Evolutionary conservation across 2,113 vertebrate genomes (phyloP), one percentile per base, ranked within the genome.

Genomic region (Axis porcinus): DNA sequence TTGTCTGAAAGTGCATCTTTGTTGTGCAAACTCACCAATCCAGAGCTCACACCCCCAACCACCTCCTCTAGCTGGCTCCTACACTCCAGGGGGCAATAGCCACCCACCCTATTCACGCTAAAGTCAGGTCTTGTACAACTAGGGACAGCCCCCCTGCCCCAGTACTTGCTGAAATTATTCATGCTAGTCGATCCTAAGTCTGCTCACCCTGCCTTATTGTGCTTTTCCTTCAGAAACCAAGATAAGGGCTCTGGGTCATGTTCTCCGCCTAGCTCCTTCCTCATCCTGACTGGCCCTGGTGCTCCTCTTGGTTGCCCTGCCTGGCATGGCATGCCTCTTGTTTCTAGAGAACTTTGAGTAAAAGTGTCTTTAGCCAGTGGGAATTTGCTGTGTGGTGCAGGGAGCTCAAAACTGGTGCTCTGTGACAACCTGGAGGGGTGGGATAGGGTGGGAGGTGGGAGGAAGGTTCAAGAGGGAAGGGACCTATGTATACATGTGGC

Each of bases 321-420:
- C 16, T 14, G 19, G 52, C 1, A 0, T 2, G 10, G 14, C 28
- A 3, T 0, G 28, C 16, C 21, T 93, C 23, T 30, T 23, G 2
- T 50, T 45, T 78, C 62, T 13, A 55, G 86, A 43, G 15, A 90
- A 45, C 36, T 60, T 13, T 0, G 3, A 58, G 28, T 21, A 17
- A 58, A 93, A 10, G 17, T 17, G 1, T 60, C 13, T 78, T 70
- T 13, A 70, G 19, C n/a, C 5, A 23, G 67, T 40, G 19, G 67
- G 67, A 70, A 40, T 40, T 40, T 70, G 67, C 67, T 40, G 67
- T 40, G 19, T 70, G n/a, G 40, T 40, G 67, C 67, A 70, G 19
- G 67, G 67, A 40, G 67, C 67, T 70, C 67, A 70, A 40, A 23
- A 70, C 67, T 0, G 5, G n/a, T 40, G n/a, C n/a, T 70, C 67